Evolutionary conservation across 2,113 vertebrate species (phyloP), one percentile per base, ranked within the genome.

Genomic region (Chloebia gouldiae): DNA sequence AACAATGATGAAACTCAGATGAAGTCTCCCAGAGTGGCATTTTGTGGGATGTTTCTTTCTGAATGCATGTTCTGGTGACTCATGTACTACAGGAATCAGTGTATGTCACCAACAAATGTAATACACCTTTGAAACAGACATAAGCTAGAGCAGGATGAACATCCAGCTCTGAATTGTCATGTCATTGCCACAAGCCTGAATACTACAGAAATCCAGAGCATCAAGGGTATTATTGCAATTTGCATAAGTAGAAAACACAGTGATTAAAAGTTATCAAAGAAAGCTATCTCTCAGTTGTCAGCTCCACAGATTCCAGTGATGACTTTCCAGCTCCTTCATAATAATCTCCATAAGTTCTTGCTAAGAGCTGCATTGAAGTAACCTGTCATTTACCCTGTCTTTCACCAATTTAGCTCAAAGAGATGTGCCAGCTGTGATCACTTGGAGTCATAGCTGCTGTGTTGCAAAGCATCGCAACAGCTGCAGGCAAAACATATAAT

Each of bases 221-320:
- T 72, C 86, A 92, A 83, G 77, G 30, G 69, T 79, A 93, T 93
- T 94, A 95, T 40, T 80, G 72, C 30, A 93, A 96, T 97, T 94
- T 97, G 80, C 96, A 96, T 96, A 95, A 96, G 69, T 79, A 96
- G 86, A 96, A 96, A 96, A 96, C 65, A 86, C 80, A 47, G 80
- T 81, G 88, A 96, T 96, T 96, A 89, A 91, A 97, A 95, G 95
- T 94, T 96, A 92, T 95, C 92, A 93, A 90, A 94, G 90, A 93
- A 94, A 95, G n/a, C 73, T 89, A 95, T 95, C 13, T 11, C 80
- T 92, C 92, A 44, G 76, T 93, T 94, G 92, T 95, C 93, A 94
- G 77, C 66, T 94, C 80, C 76, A 90, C 82, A 96, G 69, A 92
- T 84, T 89, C 94, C 80, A 94, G 73, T 69, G 90, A 89, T 97